A percentile compares a stretch with the other conserved stretches of the same genome.
Conservation (phyloP, 2,797 vertebrate species). For the Arnoldichthys spilopterus region DNA sequence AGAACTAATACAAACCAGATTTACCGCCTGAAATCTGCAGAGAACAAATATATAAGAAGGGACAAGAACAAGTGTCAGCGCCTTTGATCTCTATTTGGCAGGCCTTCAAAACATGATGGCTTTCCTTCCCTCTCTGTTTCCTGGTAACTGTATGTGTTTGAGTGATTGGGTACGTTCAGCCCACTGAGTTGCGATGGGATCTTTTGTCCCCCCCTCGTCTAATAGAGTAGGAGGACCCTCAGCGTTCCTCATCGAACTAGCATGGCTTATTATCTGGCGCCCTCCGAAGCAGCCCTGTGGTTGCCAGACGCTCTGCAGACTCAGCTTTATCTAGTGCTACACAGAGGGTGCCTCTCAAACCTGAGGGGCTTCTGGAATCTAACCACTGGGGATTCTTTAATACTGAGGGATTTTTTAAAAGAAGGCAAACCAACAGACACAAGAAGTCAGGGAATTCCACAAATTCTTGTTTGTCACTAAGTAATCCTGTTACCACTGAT, state of each 20-base stretch:
- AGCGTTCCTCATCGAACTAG: constrained; percentile 56
- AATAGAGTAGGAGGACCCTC: constrained; percentile 50
- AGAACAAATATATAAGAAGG: constrained; percentile 53
- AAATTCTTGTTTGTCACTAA: constrained; percentile 82
- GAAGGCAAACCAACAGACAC: constrained; percentile 74
- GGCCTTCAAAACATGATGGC: constrained; percentile 36
- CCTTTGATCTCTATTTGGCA: constrained; percentile 56
- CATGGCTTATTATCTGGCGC: constrained; percentile 61
- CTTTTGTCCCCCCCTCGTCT: constrained; percentile 30
- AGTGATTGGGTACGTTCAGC: constrained; percentile 43
- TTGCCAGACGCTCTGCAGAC: constrained; percentile 63
- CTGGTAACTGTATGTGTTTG: constrained; percentile 11
- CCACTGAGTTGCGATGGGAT: constrained; percentile 41
- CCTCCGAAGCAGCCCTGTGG: constrained; percentile 57
- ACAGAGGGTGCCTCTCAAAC: constrained; percentile 76
- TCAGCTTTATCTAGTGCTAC: constrained; percentile 75
- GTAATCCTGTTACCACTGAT: constrained; percentile 84
- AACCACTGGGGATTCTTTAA: constrained; percentile 72
- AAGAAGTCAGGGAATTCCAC: constrained; percentile 82
- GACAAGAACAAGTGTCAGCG: constrained; percentile 59
- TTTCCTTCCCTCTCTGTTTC: constrained; percentile 28
- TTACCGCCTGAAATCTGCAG: constrained; percentile 43
- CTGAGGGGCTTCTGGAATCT: constrained; percentile 78
- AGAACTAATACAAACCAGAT: constrained; percentile 71
- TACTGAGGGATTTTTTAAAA: constrained; percentile 57